These are phyloP conservation scores for Psittacula echo DNA, from an alignment of 2,797 vertebrate genomes.

Conservation along the genomic window DNA sequence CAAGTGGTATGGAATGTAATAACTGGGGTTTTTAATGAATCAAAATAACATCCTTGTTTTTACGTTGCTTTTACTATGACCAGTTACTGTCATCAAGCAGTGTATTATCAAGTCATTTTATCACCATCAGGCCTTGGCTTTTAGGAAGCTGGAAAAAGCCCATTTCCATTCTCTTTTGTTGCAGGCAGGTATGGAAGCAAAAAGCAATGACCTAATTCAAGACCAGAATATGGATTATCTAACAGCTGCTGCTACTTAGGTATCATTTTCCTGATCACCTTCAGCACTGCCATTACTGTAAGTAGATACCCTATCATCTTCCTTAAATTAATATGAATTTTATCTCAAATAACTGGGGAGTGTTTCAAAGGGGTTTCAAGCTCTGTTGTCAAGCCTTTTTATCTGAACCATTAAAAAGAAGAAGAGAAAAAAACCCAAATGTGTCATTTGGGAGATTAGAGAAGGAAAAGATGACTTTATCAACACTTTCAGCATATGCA, in stretches of 20 bases:
- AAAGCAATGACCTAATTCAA: neutral
- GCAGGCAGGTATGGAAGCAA: neutral
- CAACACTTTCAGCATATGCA: neutral
- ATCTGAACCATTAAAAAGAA: constrained; percentile 38
- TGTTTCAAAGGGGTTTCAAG: constrained; percentile 36
- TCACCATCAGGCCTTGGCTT: neutral
- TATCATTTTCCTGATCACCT: neutral
- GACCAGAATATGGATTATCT: neutral
- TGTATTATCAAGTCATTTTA: neutral
- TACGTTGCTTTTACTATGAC: neutral
- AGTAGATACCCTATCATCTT: neutral
- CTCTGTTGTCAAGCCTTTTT: constrained; percentile 55
- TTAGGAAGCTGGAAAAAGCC: neutral
- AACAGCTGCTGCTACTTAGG: neutral
- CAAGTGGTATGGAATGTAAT: neutral
- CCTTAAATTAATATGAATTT: constrained; percentile 14
- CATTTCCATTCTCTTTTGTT: neutral
- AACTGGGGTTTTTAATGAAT: neutral
- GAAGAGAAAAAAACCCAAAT: neutral
- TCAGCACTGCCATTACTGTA: neutral
- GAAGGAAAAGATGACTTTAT: neutral
- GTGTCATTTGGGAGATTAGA: constrained; percentile 8
- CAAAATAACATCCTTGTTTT: neutral
- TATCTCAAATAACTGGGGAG: neutral
- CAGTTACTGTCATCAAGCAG: neutral